Evolutionary conservation across 2,113 vertebrate genomes (phyloP), one percentile per base, ranked within the genome.

Genomic region (Oostethus manadensis): DNA sequence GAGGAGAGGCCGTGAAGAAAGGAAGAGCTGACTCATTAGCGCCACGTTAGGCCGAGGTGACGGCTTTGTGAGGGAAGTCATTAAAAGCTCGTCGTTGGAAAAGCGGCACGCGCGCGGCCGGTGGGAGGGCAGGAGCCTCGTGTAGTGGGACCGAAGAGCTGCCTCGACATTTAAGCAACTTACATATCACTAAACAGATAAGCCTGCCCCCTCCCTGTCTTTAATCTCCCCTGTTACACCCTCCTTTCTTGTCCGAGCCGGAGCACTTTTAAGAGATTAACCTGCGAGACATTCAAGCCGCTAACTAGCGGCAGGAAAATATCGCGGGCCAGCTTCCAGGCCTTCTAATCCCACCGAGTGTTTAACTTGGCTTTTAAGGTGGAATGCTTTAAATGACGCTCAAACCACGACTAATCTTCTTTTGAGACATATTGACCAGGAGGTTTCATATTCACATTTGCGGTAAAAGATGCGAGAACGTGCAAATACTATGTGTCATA

Each of bases 171-270:
- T 81, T 44, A 74, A 83, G 72, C 63, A 70, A 76, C 63, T 80
- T n/a, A 71, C 78, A 82, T 78, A 78, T 75, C 45, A 2, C 56
- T 81, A 73, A 86, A 83, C 9, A 77, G 85, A 87, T 85, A 83
- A 87, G 78, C 65, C 74, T 4, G 15, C 8, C 2, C 22, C 74
- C 67, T 70, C 44, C 76, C 76, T 58, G 66, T 71, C 60, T 74
- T 78, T 89, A 88, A 89, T 81, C 86, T 84, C 73, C 70, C 71
- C 11, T 21, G 78, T 81, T 84, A 81, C 83, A 83, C 66, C 58
- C 8, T 83, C 5, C 87, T 86, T 87, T 86, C 83, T 86, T 85
- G 83, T 84, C 58, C 7, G 53, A 79, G 75, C 58, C 18, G 54
- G 14, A 60, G 72, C 72, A 51, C 84, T 86, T 85, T 74, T 70